Conservation (phyloP, 2,888 invertebrate species). For the Dynastes hyllus region DNA sequence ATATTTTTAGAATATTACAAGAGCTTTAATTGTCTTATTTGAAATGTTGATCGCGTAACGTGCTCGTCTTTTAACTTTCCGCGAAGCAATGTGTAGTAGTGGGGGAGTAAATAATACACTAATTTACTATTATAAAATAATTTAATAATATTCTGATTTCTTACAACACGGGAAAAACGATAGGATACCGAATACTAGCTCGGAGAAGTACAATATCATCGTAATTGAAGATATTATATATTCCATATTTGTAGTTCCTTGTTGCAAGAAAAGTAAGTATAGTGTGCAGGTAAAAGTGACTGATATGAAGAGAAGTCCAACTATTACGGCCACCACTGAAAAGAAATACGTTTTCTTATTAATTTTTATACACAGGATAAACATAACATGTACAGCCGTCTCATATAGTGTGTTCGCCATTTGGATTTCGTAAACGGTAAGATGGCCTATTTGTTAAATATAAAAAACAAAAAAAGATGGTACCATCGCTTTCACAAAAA, state of each 20-base stretch:
- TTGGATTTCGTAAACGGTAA: no score
- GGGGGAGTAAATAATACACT: constrained; percentile 8
- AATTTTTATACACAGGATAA: background rate
- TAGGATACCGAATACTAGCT: constrained; percentile 55
- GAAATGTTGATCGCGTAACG: constrained; percentile 23
- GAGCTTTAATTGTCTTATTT: constrained; percentile 50
- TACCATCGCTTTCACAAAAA: no score
- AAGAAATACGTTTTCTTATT: constrained; percentile 20
- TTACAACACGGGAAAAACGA: constrained; percentile 57
- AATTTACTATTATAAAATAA: constrained; percentile 2
- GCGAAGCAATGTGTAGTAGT: background rate
- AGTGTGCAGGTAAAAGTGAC: constrained; percentile 56
- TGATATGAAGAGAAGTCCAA: constrained; percentile 55
- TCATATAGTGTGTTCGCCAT: background rate
- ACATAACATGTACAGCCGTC: background rate
- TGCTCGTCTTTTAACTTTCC: background rate
- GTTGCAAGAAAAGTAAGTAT: constrained; percentile 56
- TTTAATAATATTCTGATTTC: constrained; percentile 55
- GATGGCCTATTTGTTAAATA: no score
- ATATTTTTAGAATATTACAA: constrained; percentile 52
- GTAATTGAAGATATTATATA: constrained; percentile 56
- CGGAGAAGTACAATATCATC: constrained; percentile 54
- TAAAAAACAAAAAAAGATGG: no score
- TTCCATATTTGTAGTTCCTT: constrained; percentile 57
- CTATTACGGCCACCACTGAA: constrained; percentile 56